These are phyloP conservation scores for Cetonia aurata DNA, from an alignment of 2,888 invertebrate species.

Conservation along the genomic window DNA sequence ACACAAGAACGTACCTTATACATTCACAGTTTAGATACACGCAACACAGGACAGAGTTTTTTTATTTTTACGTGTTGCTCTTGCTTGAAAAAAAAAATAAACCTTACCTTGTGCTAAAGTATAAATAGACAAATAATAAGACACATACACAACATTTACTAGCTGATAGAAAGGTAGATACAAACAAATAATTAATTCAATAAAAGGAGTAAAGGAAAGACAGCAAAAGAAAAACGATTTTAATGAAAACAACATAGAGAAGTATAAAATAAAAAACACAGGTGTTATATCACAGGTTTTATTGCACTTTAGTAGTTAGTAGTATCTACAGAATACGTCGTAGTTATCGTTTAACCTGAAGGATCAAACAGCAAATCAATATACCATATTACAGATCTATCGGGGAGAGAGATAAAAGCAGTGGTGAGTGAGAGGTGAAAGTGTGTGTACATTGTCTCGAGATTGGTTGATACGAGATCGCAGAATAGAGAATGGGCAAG, in stretches of 20 bases:
- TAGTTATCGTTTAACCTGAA: slow-evolving; percentile 39
- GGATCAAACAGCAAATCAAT: slow-evolving; percentile 37
- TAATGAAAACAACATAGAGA: slow-evolving; percentile 40
- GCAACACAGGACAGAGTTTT: slow-evolving; percentile 29
- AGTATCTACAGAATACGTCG: slow-evolving; percentile 41
- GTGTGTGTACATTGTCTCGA: no score
- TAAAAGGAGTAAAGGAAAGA: slow-evolving; percentile 41
- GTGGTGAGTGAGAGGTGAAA: neutral
- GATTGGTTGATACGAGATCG: no score
- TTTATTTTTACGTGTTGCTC: slow-evolving; percentile 32
- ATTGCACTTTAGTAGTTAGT: slow-evolving; percentile 57
- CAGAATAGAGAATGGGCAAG: no score
- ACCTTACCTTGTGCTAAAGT: slow-evolving; percentile 48
- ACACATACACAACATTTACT: slow-evolving; percentile 11
- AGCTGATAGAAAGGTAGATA: slow-evolving; percentile 6
- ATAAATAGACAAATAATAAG: slow-evolving; percentile 18
- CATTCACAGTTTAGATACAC: neutral
- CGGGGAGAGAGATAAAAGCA: slow-evolving; percentile 9
- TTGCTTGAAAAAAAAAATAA: slow-evolving; percentile 41
- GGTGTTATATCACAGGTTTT: slow-evolving; percentile 60
- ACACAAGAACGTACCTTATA: slow-evolving; percentile 38
- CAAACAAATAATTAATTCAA: no score
- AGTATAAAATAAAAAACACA: slow-evolving; percentile 49
- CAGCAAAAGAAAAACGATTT: no score
- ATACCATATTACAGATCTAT: slow-evolving; percentile 42